Conservation (phyloP, 2,113 vertebrate species). For the Calyptomena viridis region DNA sequence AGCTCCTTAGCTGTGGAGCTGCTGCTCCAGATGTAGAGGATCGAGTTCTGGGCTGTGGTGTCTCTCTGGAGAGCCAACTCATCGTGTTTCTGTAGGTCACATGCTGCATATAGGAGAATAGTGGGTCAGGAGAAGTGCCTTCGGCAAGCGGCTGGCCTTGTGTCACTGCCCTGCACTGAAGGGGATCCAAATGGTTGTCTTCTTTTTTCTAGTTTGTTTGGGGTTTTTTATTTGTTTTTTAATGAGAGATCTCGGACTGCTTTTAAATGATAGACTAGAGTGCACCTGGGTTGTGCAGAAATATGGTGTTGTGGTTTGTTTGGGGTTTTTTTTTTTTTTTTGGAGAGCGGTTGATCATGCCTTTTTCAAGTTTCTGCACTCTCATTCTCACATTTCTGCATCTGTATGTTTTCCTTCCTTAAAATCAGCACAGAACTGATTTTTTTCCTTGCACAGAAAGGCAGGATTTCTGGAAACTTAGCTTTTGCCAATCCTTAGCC, state of each 20-base stretch:
- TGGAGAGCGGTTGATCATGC: fast-evolving
- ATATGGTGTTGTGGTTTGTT: no score
- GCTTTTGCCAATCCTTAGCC: neutral
- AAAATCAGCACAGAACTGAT: neutral
- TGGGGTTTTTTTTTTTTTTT: no score
- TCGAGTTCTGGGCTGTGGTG: neutral
- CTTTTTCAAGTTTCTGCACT: neutral
- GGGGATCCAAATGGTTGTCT: neutral
- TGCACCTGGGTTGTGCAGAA: neutral
- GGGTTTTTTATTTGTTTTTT: neutral
- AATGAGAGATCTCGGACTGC: neutral
- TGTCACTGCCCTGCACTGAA: neutral
- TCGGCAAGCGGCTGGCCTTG: neutral
- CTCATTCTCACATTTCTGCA: neutral
- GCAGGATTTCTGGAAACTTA: neutral
- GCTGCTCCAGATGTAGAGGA: neutral
- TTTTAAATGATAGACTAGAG: neutral
- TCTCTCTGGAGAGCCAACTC: neutral
- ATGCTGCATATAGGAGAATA: neutral
- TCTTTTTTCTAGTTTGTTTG: neutral
- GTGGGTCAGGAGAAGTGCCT: neutral
- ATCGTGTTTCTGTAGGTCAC: neutral
- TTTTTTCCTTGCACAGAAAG: neutral
- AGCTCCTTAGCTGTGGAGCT: neutral
- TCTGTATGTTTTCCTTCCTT: neutral